Percentiles rank a stretch among this genome's conserved stretches.
These are phyloP conservation scores for Oceanodroma tethys DNA, from an alignment of 2,113 vertebrate species.

Conservation along the genomic window DNA sequence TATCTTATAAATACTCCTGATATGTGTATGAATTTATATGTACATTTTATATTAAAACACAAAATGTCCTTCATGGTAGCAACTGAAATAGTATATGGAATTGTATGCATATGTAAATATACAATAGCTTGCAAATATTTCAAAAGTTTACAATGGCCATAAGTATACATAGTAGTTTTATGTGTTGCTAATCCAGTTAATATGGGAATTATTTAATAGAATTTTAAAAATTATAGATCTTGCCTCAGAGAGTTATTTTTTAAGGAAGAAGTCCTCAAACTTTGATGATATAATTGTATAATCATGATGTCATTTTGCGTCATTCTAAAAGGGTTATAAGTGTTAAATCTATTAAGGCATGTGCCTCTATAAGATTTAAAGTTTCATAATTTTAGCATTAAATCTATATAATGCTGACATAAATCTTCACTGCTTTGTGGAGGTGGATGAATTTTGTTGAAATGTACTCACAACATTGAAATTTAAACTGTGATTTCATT, in stretches of 20 bases:
- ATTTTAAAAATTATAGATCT: background rate
- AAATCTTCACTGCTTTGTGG: background rate
- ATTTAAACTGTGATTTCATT: background rate
- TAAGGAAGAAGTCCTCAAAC: background rate
- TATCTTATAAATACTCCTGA: background rate
- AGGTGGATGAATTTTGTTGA: background rate
- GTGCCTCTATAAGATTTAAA: background rate
- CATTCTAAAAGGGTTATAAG: background rate
- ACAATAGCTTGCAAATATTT: background rate
- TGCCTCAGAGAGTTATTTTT: background rate
- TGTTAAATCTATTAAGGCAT: background rate
- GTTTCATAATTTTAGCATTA: background rate
- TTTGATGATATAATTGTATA: background rate
- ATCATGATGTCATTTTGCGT: background rate
- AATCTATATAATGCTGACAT: background rate
- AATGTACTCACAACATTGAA: background rate
- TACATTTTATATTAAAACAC: background rate
- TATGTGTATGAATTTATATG: background rate
- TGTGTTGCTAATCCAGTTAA: background rate
- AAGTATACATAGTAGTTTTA: background rate
- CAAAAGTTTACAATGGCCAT: background rate
- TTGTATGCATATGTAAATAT: fast-evolving
- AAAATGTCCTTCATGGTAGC: background rate
- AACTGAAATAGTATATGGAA: background rate
- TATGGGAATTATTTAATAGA: background rate